Evolutionary conservation across 2,888 invertebrate species (phyloP), one percentile per base, ranked within the genome.

Genomic region (Prionchulus punctatus): DNA sequence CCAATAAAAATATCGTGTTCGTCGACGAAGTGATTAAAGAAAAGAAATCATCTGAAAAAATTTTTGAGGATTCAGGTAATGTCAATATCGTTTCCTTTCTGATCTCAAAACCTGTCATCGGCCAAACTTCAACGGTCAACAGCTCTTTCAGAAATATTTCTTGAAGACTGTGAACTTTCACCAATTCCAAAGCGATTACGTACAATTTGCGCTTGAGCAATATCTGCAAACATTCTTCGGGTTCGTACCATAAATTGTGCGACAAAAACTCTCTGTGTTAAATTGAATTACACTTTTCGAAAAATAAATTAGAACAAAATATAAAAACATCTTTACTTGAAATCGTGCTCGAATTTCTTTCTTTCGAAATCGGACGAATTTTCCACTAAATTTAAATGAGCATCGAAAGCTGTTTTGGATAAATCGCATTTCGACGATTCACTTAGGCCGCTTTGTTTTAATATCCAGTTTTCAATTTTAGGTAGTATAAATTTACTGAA

Each of bases 301-400:
- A 21, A 12, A 12, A 47, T 15, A 47, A 23, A 36, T 36, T 36
- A 12, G 7, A 21, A 21, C 7, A 7, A 18, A 23, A 27, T n/a
- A 26, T 7, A 27, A 50, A n/a, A n/a, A n/a, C n/a, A n/a, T n/a
- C n/a, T 30, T 12, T 25, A 50, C 50, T 50, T 50, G 50, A 50
- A 50, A 12, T 26, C 4, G 12, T 50, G 26, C 2, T 23, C 53
- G 26, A 2, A 15, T 42, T 21, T 31, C 2, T 42, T 18, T 7
- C 25, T 36, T 18, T 53, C 53, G 42, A 31, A 42, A 4, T 25
- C 53, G 25, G 2, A 2, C 36, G 42, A 2, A 2, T 36, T 7
- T 26, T 42, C 3, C 18, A 26, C 2, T 3, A 26, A 3, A 1
- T 42, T 18, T 25, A 53, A 23, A 15, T 42, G 43, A 3, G 42